phyloP scores from a whole-genome alignment of 2,797 vertebrate species.

The Spatula clypeata region DNA sequence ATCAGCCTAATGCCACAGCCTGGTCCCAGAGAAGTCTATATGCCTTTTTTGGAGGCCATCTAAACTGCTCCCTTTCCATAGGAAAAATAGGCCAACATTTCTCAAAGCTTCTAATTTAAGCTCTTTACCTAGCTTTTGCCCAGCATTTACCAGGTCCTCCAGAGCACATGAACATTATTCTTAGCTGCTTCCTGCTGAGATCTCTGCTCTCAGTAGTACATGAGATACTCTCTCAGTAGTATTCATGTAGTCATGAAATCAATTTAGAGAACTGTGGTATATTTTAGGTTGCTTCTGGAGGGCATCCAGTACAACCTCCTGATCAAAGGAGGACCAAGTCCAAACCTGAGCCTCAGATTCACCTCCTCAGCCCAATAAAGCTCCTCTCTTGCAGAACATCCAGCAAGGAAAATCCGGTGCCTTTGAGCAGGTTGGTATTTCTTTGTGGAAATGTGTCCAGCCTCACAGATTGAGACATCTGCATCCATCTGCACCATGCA shows the following conservation, averaged over 20 bases:
- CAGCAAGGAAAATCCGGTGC: neutral
- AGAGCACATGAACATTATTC: no score
- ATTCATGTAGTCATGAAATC: neutral
- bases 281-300: neutral
- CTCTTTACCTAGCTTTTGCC: neutral
- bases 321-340: neutral
- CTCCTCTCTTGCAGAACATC: neutral
- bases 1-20: neutral
- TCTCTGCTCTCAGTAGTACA: neutral
- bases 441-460: fast-evolving
- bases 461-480: neutral
- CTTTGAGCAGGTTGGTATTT: neutral
- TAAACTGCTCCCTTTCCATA: neutral
- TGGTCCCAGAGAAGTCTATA: neutral
- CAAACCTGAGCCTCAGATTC: neutral
- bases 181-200: neutral
- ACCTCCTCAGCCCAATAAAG: neutral
- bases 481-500: neutral
- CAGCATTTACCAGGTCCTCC: neutral
- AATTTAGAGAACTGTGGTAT: neutral
- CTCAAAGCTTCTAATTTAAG: neutral
- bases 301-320: neutral
- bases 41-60: neutral
- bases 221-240: neutral
- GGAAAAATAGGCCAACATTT: neutral